Evolutionary conservation across 2,113 vertebrate species (phyloP), one percentile per base, ranked within the genome.

Genomic region (Psilopsiagon aurifrons): DNA sequence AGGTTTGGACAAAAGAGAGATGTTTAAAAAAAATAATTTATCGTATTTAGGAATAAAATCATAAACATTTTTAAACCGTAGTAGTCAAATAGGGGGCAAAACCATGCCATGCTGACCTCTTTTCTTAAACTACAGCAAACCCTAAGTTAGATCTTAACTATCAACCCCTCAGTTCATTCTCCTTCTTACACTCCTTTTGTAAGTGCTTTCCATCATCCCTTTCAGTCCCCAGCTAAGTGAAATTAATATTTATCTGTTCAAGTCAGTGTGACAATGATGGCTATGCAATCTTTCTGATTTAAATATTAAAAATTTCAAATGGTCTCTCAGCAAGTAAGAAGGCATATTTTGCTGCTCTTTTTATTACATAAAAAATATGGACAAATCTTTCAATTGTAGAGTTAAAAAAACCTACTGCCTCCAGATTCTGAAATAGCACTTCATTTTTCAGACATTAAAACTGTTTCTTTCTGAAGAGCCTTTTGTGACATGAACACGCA

Each of bases 231-330:
- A 70, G 28, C 13, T 46, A 92, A 91, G 17, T 47, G 28, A 85
- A 64, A 86, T 39, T 60, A 54, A 37, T 25, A 74, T 31, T 46
- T 87, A 35, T 71, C 20, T 60, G 75, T 70, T 88, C 68, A 62
- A 9, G 6, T 57, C 91, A 82, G 49, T 23, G 33, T 82, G 71
- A 73, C 57, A 94, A 52, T 83, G 47, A 96, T 59, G 52, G 78
- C 54, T 37, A 3, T 46, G 44, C 17, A 75, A 39, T 46, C 31
- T 89, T 81, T 57, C 60, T 64, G 64, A 4, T 85, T 95, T 88
- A 90, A 94, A 62, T 66, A 92, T 86, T 87, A 96, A 93, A 92
- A 78, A 90, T 70, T 52, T 87, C 63, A 82, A 71, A 88, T 41
- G 68, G 28, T 68, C 66, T 95, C 86, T 43, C 64, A 81, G 85